Base-by-base conservation (phyloP, 2,797 vertebrate genomes). In the Bryconaethiops microstoma region DNA sequence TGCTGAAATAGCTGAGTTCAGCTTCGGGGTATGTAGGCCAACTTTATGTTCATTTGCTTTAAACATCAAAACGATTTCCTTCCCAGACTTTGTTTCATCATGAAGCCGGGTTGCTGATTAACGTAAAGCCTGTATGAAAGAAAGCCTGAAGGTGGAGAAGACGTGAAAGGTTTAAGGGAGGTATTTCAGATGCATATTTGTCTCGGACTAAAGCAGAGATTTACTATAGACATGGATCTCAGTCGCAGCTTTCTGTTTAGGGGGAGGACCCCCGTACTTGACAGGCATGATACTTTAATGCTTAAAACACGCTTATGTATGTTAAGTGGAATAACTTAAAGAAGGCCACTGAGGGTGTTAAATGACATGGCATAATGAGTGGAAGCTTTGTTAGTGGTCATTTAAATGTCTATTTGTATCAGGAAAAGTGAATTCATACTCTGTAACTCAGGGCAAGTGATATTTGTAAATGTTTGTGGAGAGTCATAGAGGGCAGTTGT, bases 1-100 rank as follows among this genome's bases (percentile, higher is more conserved):
- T 59, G 67, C 62, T 77, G 78, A 83, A 80, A 75, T 21, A 82
- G 75, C 82, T 64, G 62, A 82, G 55, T 74, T 70, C 77, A 76
- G 50, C 76, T 77, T n/a, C 4, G 14, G 67, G 39, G 59, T 59
- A 78, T 74, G 48, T 76, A 76, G 84, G 84, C 64, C 82, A 77
- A 42, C 60, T 65, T 52, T 55, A 54, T 74, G 60, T 74, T 73
- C 70, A 35, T 81, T 71, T 78, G 48, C 62, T 45, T 79, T 68
- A 45, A 78, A 68, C 68, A 57, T 76, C 40, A 74, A 55, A 74
- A 40, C 73, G 21, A 62, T 12, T 10, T 40, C 65, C 23, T 68
- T 48, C 23, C 42, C 21, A 50, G 72, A 78, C 29, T 71, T 63
- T 65, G 40, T 79, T 83, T 67, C 68, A 63, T 78, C 63, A 69